Evolutionary conservation across 2,113 vertebrate species (phyloP).

Genomic region (Sitta europaea): DNA sequence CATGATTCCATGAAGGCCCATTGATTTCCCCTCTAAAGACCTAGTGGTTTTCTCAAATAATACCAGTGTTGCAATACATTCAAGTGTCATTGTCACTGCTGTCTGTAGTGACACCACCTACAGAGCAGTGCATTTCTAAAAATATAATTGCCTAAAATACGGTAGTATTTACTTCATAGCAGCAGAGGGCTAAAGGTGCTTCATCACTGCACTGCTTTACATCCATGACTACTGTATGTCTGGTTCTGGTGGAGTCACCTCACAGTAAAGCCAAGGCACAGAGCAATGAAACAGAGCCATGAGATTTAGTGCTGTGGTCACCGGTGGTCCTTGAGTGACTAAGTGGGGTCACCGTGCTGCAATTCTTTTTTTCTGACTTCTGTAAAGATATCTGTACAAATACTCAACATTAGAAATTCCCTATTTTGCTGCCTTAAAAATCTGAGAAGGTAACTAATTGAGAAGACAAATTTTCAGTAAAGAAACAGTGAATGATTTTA

Average conservation of each 20-base stretch:
- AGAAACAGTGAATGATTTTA: not conserved
- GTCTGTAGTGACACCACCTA: not conserved
- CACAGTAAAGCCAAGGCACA: not conserved
- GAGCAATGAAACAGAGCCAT: fast-evolving
- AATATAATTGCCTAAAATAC: not conserved
- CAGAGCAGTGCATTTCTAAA: not conserved
- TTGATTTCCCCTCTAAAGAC: not conserved
- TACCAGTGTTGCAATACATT: not conserved
- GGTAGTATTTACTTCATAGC: not conserved
- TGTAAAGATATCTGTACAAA: not conserved
- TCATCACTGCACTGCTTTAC: not conserved
- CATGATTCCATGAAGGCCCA: not conserved
- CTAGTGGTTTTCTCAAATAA: not conserved
- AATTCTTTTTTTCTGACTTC: not conserved
- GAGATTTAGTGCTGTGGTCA: fast-evolving
- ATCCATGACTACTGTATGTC: not conserved
- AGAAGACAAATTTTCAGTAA: not conserved
- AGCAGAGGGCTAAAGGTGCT: not conserved
- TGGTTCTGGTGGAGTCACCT: not conserved
- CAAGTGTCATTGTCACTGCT: not conserved
- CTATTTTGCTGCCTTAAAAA: not conserved
- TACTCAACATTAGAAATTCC: not conserved
- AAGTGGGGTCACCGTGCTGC: not conserved
- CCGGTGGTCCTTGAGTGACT: not conserved
- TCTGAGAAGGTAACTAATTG: not conserved